These are phyloP conservation scores for Cheiracanthium punctorium DNA, from an alignment of 2,888 invertebrate genomes.

Conservation along the genomic window DNA sequence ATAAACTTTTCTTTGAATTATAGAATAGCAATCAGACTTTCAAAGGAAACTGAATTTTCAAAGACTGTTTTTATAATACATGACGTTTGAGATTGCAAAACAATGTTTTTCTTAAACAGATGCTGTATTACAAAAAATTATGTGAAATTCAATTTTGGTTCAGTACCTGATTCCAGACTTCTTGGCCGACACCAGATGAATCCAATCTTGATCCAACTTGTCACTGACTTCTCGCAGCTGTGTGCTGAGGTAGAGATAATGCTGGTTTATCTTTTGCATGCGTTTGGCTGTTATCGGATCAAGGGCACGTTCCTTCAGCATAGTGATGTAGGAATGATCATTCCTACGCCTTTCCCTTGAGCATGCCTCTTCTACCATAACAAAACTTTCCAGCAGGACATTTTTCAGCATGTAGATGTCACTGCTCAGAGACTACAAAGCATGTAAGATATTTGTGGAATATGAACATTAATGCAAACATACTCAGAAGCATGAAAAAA, in stretches of 20 bases:
- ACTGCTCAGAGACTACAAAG: constrained; percentile 78
- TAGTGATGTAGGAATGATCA: constrained; percentile 75
- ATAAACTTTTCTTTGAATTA: too few species aligned
- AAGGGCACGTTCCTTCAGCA: constrained; percentile 77
- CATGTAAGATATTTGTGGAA: neutral
- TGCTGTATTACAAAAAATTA: too few species aligned
- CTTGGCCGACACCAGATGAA: constrained; percentile 76
- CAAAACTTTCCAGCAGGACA: constrained; percentile 77
- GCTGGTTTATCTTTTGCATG: constrained; percentile 83
- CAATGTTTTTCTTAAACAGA: too few species aligned
- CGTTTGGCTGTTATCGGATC: constrained; percentile 84
- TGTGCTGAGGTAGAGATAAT: constrained; percentile 82
- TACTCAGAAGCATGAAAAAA: too few species aligned
- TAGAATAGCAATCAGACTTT: too few species aligned
- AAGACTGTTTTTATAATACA: too few species aligned
- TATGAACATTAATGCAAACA: neutral
- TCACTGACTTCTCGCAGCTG: constrained; percentile 85
- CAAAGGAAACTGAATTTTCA: too few species aligned
- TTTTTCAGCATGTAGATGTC: constrained; percentile 81
- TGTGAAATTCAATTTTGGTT: too few species aligned
- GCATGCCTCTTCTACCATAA: constrained; percentile 76
- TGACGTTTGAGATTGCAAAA: too few species aligned
- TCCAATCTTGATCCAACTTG: constrained; percentile 87
- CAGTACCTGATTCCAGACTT: too few species aligned
- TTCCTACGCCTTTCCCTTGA: constrained; percentile 74